phyloP scores from a whole-genome alignment of 2,797 vertebrate species.

The Emydoidea blandingii region DNA sequence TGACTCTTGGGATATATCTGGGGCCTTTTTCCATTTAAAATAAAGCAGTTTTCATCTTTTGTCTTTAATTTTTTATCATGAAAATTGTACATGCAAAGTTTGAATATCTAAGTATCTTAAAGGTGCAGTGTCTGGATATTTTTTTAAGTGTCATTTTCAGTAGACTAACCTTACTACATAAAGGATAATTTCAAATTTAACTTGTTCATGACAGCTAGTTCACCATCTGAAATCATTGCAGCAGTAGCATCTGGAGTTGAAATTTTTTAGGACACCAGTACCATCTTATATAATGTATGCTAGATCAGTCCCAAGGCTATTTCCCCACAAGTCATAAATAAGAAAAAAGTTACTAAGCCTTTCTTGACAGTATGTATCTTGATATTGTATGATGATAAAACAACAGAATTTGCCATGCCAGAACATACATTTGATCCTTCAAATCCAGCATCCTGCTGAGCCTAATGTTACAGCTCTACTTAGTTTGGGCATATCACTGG shows the following conservation, averaged over 20 bases:
- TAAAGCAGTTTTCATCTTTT: constrained; percentile 66
- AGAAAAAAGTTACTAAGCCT: not conserved
- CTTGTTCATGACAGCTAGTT: not conserved
- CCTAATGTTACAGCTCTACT: not conserved
- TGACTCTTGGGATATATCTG: constrained; percentile 65
- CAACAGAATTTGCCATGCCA: not conserved
- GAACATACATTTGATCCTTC: not conserved
- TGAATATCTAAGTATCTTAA: not conserved
- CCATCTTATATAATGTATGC: accelerated
- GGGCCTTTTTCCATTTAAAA: constrained; percentile 51
- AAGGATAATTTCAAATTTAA: not conserved
- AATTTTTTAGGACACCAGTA: not conserved
- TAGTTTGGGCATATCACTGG: not conserved
- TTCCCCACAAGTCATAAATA: not conserved
- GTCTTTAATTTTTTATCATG: constrained; percentile 60
- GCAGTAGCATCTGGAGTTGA: not conserved
- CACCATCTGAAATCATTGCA: not conserved
- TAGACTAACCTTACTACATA: not conserved
- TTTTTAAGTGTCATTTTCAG: not conserved
- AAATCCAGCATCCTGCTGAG: not conserved
- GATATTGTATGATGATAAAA: not conserved
- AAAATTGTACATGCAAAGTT: not conserved
- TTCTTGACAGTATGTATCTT: not conserved
- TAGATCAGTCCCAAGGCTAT: not conserved
- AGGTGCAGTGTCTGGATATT: not conserved